Percentiles rank a stretch among this genome's conserved stretches.
Evolutionary conservation across 2,797 vertebrate genomes (phyloP).

Genomic region (Lepidocolaptes lacrymiger): DNA sequence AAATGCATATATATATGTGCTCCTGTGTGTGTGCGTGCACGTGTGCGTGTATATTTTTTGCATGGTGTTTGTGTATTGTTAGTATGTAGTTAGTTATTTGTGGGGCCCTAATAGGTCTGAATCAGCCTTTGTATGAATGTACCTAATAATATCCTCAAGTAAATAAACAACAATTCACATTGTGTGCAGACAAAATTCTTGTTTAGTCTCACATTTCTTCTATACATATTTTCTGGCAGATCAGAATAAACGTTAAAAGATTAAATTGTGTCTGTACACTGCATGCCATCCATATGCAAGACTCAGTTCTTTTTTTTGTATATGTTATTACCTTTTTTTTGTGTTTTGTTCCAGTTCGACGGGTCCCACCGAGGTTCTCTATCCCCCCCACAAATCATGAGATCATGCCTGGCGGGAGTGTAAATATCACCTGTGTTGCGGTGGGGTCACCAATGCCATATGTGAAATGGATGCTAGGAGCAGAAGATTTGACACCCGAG

Average conservation of each 20-base stretch:
- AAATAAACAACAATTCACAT: constrained; percentile 51
- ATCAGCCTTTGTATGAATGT: constrained; percentile 76
- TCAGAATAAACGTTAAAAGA: constrained; percentile 10
- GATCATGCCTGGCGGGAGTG: constrained; percentile 99
- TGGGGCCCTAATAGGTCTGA: constrained; percentile 75
- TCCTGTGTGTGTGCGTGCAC: neutral
- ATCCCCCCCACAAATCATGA: constrained; percentile 98
- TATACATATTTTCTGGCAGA: constrained; percentile 49
- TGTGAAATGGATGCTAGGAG: constrained; percentile 99
- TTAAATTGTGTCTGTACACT: constrained; percentile 73
- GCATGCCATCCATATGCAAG: constrained; percentile 74
- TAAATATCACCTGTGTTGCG: constrained; percentile 98
- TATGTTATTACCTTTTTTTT: constrained; percentile 73
- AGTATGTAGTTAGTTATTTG: constrained; percentile 78
- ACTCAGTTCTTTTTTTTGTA: constrained; percentile 65
- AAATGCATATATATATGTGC: constrained; percentile 71
- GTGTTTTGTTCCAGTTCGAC: constrained; percentile 90
- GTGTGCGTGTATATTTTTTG: constrained; percentile 78
- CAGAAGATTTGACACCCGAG: constrained; percentile 97
- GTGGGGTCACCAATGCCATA: constrained; percentile 99
- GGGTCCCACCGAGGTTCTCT: constrained; percentile 97
- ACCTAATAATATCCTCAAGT: constrained; percentile 66
- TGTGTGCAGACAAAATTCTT: constrained; percentile 75
- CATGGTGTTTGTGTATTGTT: constrained; percentile 85
- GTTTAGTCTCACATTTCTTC: constrained; percentile 61